Percentiles rank a stretch among this genome's conserved stretches.
phyloP scores from a whole-genome alignment of 2,888 invertebrate species.

The Coleophora flavipennella region DNA sequence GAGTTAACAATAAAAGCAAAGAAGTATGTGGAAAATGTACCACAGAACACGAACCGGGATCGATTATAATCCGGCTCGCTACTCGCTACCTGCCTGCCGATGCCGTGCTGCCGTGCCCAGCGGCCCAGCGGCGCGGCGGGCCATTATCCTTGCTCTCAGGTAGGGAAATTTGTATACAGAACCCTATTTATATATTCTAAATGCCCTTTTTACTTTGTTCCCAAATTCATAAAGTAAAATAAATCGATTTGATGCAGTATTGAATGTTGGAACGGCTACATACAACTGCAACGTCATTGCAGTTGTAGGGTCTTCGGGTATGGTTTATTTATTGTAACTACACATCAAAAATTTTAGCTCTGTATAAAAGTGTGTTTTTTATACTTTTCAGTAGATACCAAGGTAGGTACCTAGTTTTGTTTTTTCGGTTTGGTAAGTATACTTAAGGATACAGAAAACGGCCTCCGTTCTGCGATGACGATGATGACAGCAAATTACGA shows the following conservation, averaged over 20 bases:
- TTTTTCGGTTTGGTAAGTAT: too few relatives aligned
- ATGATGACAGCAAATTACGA: too few relatives aligned
- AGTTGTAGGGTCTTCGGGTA: too few relatives aligned
- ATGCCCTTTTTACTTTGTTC: constrained; percentile 26
- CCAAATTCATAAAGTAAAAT: constrained; percentile 21
- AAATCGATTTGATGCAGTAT: constrained; percentile 20
- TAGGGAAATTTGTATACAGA: constrained; percentile 40
- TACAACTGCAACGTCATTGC: too few relatives aligned
- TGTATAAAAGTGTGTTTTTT: too few relatives aligned
- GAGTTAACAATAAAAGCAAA: constrained; percentile 10
- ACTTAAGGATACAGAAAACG: too few relatives aligned
- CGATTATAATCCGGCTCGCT: constrained; percentile 51
- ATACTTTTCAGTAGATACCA: too few relatives aligned
- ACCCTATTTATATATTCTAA: constrained; percentile 28
- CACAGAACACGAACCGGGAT: constrained; percentile 23
- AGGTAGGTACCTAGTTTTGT: too few relatives aligned
- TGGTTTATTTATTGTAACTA: too few relatives aligned
- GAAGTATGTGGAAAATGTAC: constrained; percentile 1
- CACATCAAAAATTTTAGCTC: too few relatives aligned
- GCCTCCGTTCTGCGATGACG: too few relatives aligned
- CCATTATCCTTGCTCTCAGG: constrained; percentile 50
- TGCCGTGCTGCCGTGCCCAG: too few relatives aligned
- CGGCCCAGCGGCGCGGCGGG: constrained; percentile 38
- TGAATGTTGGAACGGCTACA: not conserved
- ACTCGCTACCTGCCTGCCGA: constrained; percentile 37